Evolutionary conservation across 2,797 vertebrate species (phyloP), one percentile per base, ranked within the genome.

Genomic region (Calcarius lapponicus): DNA sequence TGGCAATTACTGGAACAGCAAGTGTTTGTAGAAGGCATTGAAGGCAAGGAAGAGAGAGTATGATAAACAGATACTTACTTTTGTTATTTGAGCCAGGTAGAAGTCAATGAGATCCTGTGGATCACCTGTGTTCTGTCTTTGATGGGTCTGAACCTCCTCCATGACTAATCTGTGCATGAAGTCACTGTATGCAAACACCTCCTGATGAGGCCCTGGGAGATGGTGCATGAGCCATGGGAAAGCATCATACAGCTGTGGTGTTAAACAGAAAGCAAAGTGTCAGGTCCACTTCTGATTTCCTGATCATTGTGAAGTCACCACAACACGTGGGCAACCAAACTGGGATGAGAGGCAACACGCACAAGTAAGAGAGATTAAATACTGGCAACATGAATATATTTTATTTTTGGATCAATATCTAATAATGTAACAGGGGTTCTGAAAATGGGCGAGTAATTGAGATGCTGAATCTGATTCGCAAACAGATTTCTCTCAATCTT

Each of bases 31-130:
- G 38, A 6, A 40, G 70, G 15, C 13, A 22, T 6, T 80, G 60
- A 90, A 56, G 50, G 31, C 42, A 74, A n/a, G 34, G 22, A 73
- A 60, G 8, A 13, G 13, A 45, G 11, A 42, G 11, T 53, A 48
- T n/a, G 45, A 31, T 51, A 83, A 86, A 57, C 6, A n/a, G 26
- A 19, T 28, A 91, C 94, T 88, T 95, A 95, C 97, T 93, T 97
- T 97, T 61, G 20, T 85, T 57, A 97, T 97, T 58, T 96, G 92
- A 47, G 76, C 82, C n/a, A 96, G 74, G 60, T 97, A 97, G 85
- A 95, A 96, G 57, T 95, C 95, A 34, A 97, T 94, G 70, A 97
- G 70, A 56, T 97, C 95, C 76, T 61, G 86, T 57, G 95, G 93
- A 26, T 94, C 72, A 11, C n/a, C 50, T 50, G 53, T 5, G 1